Evolutionary conservation across 2,888 invertebrate genomes (phyloP).

Genomic region (Autographa pulchrina): DNA sequence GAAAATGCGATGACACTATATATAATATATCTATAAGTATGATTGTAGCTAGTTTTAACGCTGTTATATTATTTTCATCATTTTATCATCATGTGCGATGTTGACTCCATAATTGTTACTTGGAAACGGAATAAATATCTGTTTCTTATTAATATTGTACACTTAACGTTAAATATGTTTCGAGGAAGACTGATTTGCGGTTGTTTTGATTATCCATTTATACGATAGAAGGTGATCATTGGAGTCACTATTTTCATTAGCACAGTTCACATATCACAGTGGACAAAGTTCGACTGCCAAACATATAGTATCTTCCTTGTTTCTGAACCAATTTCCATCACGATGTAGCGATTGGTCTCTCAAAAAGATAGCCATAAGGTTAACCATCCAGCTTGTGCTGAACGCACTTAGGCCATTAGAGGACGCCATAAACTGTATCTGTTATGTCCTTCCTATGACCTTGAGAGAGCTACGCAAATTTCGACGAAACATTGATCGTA

Average conservation of each 20-base stretch:
- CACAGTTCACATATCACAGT: too few relatives aligned
- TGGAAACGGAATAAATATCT: background rate
- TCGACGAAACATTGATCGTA: conserved; percentile 11
- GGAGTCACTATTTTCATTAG: too few relatives aligned
- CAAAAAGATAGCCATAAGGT: background rate
- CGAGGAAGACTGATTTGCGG: too few relatives aligned
- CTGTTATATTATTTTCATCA: background rate
- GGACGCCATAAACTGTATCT: background rate
- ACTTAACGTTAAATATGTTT: too few relatives aligned
- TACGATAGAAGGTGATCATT: too few relatives aligned
- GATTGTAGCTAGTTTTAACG: background rate
- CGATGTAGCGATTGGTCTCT: background rate
- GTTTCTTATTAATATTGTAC: background rate
- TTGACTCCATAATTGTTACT: background rate
- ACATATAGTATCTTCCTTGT: background rate
- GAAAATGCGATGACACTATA: conserved; percentile 15
- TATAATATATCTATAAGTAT: background rate
- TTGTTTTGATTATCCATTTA: too few relatives aligned
- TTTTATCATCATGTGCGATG: background rate
- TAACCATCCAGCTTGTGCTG: too few relatives aligned
- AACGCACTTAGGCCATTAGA: background rate
- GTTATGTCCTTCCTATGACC: background rate
- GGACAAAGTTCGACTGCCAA: background rate
- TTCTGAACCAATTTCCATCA: background rate
- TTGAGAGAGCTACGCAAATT: conserved; percentile 18